Conservation (phyloP, 2,888 invertebrate genomes). For the Hemicrepidius hirtus region DNA sequence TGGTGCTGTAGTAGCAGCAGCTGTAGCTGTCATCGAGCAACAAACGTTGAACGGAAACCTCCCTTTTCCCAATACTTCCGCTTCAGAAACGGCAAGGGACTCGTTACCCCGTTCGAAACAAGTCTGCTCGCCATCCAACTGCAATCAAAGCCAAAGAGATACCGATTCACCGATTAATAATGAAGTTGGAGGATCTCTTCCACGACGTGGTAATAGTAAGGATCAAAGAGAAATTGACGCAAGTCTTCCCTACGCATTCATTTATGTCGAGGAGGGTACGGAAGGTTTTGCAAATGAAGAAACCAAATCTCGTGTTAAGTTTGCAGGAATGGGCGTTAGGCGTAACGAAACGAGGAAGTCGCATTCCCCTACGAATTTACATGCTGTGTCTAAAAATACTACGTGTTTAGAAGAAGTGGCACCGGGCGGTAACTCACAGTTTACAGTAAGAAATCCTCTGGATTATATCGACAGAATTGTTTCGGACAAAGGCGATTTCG, state of each 20-base stretch:
- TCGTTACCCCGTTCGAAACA: conserved; percentile 34
- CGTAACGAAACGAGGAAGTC: conserved; percentile 55
- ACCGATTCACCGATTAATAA: conserved; percentile 1
- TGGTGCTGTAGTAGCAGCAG: conserved; percentile 76
- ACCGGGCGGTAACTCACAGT: conserved; percentile 70
- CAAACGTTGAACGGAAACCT: conserved; percentile 63
- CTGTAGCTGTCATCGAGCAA: conserved; percentile 73
- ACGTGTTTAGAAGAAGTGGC: conserved; percentile 54
- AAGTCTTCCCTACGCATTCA: conserved; percentile 6
- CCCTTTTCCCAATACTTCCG: conserved; percentile 68
- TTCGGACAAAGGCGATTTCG: conserved; percentile 42
- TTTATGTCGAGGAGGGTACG: background rate
- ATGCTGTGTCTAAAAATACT: conserved; percentile 61
- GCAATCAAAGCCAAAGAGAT: conserved; percentile 30
- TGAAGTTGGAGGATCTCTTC: conserved; percentile 18
- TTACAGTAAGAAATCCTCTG: conserved; percentile 68
- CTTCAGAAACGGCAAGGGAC: conserved; percentile 35
- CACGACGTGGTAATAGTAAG: conserved; percentile 4
- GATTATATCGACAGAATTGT: conserved; percentile 43
- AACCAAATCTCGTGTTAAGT: conserved; percentile 43
- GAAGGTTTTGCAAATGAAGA: conserved; percentile 1
- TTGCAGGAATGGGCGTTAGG: conserved; percentile 32
- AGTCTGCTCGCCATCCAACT: conserved; percentile 12
- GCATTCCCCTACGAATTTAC: conserved; percentile 52
- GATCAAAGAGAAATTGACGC: conserved; percentile 9